Evolutionary conservation across 2,113 vertebrate genomes (phyloP), one percentile per base, ranked within the genome.

Genomic region (Scophthalmus maximus): DNA sequence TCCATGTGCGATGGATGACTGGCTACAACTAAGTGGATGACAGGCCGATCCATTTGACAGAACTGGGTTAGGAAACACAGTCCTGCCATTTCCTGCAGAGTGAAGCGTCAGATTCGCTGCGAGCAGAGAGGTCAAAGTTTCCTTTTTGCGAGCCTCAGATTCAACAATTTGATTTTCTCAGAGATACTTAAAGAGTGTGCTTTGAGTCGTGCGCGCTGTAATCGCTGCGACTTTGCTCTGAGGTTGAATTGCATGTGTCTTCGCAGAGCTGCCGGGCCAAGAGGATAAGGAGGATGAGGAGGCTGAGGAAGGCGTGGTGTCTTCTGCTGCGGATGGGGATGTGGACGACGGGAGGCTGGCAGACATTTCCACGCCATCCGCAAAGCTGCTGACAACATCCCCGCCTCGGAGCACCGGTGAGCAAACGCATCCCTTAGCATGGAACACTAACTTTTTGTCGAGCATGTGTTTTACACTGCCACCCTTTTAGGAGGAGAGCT

Each of bases 41-140:
- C 23, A 64, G 71, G 62, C 56, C 56, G 17, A 72, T 86, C 74
- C 29, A 8, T 74, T 56, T 92, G 92, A 93, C 92, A 91, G 82
- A 94, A 91, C 87, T 92, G 76, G 93, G 92, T 92, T 91, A 91
- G 80, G 83, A 87, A 78, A 79, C 57, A 65, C 29, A 67, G 72
- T 73, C 75, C 68, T 23, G 77, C 59, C 76, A 15, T 68, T 74
- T 68, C 27, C 73, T 71, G 1, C 65, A 30, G 50, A n/a, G 69
- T 46, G 57, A 60, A 50, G 62, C 66, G 67, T 79, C 79, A 87
- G 68, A 73, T n/a, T 8, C 23, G 20, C 73, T 9, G 42, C 23
- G 67, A 47, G 23, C 23, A 49, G 53, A 51, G n/a, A 70, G 68
- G 64, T 77, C 70, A 70, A 76, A 79, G 72, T 60, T 42, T 56